Percentiles rank a stretch among this genome's conserved stretches.
phyloP scores from a whole-genome alignment of 2,888 invertebrate genomes.

The Meloe dianella region DNA sequence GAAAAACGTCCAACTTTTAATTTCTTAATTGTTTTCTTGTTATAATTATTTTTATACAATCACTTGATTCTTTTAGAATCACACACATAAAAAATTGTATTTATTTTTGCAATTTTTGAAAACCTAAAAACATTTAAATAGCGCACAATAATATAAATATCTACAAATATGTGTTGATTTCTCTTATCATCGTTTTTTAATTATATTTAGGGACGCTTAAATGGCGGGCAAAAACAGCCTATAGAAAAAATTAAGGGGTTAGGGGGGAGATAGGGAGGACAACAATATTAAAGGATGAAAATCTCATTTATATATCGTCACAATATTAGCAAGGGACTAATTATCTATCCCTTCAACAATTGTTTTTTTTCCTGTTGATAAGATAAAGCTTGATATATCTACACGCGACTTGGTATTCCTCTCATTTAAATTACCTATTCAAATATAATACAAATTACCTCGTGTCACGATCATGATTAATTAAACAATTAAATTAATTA shows the following conservation, averaged over 20 bases:
- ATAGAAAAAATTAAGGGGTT: not conserved
- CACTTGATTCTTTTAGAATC: conserved; percentile 60
- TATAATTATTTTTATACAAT: conserved; percentile 49
- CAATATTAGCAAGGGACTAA: not conserved
- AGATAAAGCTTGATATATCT: conserved; percentile 44
- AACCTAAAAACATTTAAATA: conserved; percentile 58
- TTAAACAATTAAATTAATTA: not conserved
- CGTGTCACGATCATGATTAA: conserved; percentile 40
- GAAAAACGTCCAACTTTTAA: not conserved
- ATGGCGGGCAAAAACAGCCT: not conserved
- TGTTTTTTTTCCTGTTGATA: not conserved
- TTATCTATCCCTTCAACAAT: not conserved
- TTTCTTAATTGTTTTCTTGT: conserved; percentile 5
- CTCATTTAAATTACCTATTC: conserved; percentile 35
- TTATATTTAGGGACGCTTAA: not conserved
- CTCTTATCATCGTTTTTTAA: not conserved
- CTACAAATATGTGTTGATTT: conserved; percentile 5
- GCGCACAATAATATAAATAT: conserved; percentile 55
- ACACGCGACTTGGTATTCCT: conserved; percentile 46
- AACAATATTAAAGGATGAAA: not conserved
- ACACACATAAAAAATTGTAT: conserved; percentile 61
- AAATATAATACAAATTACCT: conserved; percentile 47
- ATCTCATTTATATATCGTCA: not conserved
- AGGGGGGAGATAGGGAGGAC: not conserved
- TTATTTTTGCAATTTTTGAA: conserved; percentile 5